Evolutionary conservation across 2,797 vertebrate genomes (phyloP).

Genomic region (Zalophus californianus): DNA sequence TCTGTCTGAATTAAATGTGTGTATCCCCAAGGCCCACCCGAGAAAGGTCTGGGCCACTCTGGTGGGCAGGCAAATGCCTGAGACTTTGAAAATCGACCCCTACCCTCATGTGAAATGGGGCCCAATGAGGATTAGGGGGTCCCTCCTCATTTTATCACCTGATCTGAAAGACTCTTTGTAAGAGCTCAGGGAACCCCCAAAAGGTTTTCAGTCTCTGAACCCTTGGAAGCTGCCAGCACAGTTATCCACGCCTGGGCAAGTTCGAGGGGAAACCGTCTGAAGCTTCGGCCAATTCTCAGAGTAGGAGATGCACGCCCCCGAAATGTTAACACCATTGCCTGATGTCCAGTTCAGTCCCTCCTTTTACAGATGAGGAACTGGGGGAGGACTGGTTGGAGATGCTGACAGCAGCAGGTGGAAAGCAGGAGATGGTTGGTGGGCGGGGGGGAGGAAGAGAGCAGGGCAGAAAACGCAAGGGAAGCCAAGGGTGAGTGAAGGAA

Average conservation of each 20-base stretch:
- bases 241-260: too few species aligned
- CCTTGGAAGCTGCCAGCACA: not conserved
- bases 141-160: not conserved
- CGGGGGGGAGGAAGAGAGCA: not conserved
- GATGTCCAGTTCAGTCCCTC: not conserved
- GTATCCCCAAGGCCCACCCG: not conserved
- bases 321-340: not conserved
- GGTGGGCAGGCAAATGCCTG: not conserved
- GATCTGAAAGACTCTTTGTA: not conserved
- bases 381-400: fast-evolving
- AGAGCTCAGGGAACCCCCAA: not conserved
- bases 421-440: not conserved
- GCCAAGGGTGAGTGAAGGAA: too few species aligned
- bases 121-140: not conserved
- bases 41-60: not conserved
- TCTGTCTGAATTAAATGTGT: not conserved
- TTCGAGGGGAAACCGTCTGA: not conserved
- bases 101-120: not conserved
- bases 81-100: not conserved
- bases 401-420: not conserved
- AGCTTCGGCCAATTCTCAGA: not conserved
- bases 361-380: not conserved
- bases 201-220: not conserved
- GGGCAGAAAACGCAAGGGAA: not conserved
- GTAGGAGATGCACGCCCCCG: not conserved